Base-by-base conservation (phyloP, 2,797 vertebrate species). In the Tamandua tetradactyla region DNA sequence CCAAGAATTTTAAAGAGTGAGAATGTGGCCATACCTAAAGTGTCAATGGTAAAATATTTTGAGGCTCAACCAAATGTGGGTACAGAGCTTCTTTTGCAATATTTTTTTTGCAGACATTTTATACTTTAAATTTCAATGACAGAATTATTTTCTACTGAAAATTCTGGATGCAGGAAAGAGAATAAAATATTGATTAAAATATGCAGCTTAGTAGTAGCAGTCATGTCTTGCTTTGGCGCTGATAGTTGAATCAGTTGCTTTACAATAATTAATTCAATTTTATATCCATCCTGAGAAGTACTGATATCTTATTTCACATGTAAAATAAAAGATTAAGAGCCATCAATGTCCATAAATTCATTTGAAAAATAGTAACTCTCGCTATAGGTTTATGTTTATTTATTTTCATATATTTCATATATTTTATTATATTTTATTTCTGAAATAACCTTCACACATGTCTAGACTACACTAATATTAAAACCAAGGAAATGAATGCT, bases 1-100 rank as follows among this genome's bases (percentile, higher is more conserved):
- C 14, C 94, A 93, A 84, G 89, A 93, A 47, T 93, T 83, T 93
- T 91, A 83, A 93, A 84, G 52, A 69, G 20, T 44, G 18, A 32
- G 22, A 95, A 83, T 18, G 4, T 40, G 11, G 7, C n/a, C 40
- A 80, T 14, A n/a, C 9, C 23, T n/a, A n/a, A n/a, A 32, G 13
- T 82, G 35, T 44, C 20, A 81, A 52, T 25, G 30, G 37, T 44
- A 32, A 82, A 23, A n/a, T 7, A 75, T 42, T 30, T 47, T 13
- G 7, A 5, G 66, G 7, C n/a, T 32, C 44, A 27, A 57, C 20
- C 72, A 88, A 64, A 32, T 42, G 6, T 55, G 0, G 10, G 18
- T 15, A 72, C 7, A 62, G 27, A 66, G 8, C 5, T 68, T 15
- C 7, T 8, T 49, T 5, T 87, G 64, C 3, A 85, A 25, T 66